Evolutionary conservation across 2,113 vertebrate genomes (phyloP).

Genomic region (Cricetomys ansorgei): DNA sequence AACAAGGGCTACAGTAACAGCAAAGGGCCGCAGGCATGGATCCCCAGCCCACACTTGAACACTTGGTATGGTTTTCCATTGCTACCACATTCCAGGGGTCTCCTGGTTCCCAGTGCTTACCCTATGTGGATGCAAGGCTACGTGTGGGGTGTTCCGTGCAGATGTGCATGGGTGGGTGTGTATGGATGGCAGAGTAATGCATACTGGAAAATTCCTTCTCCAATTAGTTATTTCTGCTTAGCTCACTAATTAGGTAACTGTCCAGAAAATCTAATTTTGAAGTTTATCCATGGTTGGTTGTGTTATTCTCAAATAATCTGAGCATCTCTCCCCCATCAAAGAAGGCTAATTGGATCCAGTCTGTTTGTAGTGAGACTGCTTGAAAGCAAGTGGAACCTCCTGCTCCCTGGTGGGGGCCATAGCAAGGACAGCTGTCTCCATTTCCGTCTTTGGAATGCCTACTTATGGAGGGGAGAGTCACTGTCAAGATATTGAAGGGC

Average conservation of each 20-base stretch:
- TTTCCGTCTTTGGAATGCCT: not conserved
- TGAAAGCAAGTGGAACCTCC: not conserved
- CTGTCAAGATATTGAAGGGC: not conserved
- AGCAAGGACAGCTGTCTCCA: not conserved
- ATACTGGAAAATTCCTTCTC: not conserved
- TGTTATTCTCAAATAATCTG: constrained; percentile 22
- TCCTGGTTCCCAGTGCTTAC: too few species aligned
- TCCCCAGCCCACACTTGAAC: accelerated
- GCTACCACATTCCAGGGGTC: accelerated
- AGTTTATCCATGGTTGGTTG: constrained; percentile 46
- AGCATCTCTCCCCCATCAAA: not conserved
- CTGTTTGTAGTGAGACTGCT: constrained; percentile 4
- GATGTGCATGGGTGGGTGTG: not conserved
- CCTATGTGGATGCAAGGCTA: not conserved
- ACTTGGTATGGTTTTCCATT: too few species aligned
- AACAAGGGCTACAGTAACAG: not conserved
- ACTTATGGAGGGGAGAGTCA: not conserved
- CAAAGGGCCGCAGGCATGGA: not conserved
- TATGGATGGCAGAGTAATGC: not conserved
- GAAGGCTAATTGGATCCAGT: not conserved
- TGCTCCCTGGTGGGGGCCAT: not conserved
- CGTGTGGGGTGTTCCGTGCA: too few species aligned
- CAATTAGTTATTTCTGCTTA: constrained; percentile 44
- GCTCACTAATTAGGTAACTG: constrained; percentile 36
- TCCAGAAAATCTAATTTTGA: constrained; percentile 46